Base-by-base conservation (phyloP, 2,888 invertebrate genomes). In the Eupithecia abbreviata region DNA sequence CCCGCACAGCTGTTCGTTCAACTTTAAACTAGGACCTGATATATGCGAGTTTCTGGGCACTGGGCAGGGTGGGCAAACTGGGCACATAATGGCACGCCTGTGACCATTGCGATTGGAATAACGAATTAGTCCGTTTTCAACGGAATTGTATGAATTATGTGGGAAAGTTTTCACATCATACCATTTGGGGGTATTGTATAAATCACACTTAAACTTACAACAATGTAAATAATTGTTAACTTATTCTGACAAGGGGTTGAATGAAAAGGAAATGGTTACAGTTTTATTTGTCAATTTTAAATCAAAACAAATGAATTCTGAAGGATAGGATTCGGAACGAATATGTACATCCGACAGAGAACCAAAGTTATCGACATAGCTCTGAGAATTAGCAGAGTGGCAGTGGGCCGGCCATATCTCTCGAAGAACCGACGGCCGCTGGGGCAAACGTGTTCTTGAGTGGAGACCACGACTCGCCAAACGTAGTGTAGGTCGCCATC, bases 1-100 rank as follows among this genome's bases (percentile, higher is more conserved):
- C 58, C 77, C 68, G 10, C 73, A 68, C 82, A 81, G 77, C 76
- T 81, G 81, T 78, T 79, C 65, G 75, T 77, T 75, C 79, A 79
- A 80, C 80, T 80, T 79, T 76, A 69, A 74, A 68, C 74, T 71
- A 62, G 9, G 30, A n/a, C 51, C 62, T 81, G 75, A 81, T 80
- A 80, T 82, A 79, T 80, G 80, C 74, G 79, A 80, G 76, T 79
- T 75, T 79, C 74, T 49, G 73, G 73, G 58, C 67, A 30, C 71
- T 12, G 42, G 13, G 66, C 42, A 41, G 41, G 42, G 42, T 66
- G 66, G 58, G 62, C 62, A 30, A 30, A 51, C 62, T 62, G 62
- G 62, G 62, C 43, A 45, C 71, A 45, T 76, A 78, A 75, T 72
- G 69, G 78, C 74, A 62, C 78, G 72, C 69, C 72, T 41, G 75